These are phyloP conservation scores for Apoda limacodes DNA, from an alignment of 2,888 invertebrate species.

Conservation along the genomic window DNA sequence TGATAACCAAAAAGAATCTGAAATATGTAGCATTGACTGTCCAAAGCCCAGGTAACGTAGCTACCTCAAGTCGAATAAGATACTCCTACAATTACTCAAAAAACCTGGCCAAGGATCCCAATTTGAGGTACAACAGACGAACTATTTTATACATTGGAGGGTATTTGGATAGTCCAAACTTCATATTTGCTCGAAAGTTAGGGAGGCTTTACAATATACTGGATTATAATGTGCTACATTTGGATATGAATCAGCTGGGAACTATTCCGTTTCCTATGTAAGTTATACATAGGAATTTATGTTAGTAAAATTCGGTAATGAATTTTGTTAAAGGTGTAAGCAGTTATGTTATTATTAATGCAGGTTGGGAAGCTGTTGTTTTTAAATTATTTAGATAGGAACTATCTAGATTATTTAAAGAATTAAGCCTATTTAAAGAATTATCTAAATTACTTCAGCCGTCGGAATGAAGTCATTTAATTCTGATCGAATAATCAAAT, in stretches of 20 bases:
- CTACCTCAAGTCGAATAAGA: slow-evolving; percentile 19
- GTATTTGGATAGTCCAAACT: slow-evolving; percentile 35
- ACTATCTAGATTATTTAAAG: too few relatives aligned
- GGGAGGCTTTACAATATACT: slow-evolving; percentile 29
- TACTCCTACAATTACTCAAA: slow-evolving; percentile 40
- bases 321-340: too few relatives aligned
- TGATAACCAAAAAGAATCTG: slow-evolving; percentile 33
- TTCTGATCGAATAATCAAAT: too few relatives aligned
- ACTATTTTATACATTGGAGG: slow-evolving; percentile 43
- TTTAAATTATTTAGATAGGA: too few relatives aligned
- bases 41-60: slow-evolving; percentile 20
- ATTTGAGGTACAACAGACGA: slow-evolving; percentile 28
- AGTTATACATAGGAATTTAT: too few relatives aligned
- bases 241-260: slow-evolving; percentile 36
- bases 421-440: too few relatives aligned
- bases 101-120: slow-evolving; percentile 29
- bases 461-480: too few relatives aligned
- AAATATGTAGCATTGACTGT: slow-evolving; percentile 31
- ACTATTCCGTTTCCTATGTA: slow-evolving; percentile 40
- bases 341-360: too few relatives aligned
- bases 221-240: slow-evolving; percentile 37
- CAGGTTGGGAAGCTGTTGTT: too few relatives aligned
- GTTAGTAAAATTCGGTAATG: too few relatives aligned
- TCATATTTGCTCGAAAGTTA: slow-evolving; percentile 23
- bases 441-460: too few relatives aligned